These are phyloP conservation scores for Trichopoda pennipes DNA, from an alignment of 2,888 invertebrate species.

Conservation along the genomic window DNA sequence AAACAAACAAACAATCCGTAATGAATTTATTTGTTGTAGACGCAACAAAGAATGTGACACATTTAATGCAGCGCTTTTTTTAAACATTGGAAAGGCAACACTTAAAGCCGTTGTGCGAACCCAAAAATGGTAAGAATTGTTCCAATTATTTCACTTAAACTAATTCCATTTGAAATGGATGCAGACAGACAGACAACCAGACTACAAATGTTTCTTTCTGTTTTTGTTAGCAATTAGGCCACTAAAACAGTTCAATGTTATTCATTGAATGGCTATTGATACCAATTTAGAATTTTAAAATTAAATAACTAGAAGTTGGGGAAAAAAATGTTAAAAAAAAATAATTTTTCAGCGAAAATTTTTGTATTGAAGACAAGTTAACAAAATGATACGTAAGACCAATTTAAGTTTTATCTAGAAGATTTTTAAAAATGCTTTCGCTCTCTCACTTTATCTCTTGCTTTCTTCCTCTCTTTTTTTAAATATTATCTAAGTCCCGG, in stretches of 20 bases:
- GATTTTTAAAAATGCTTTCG: no score
- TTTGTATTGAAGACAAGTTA: no score
- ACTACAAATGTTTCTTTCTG: not conserved
- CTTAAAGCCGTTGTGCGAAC: conserved; percentile 18
- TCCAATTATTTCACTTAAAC: conserved; percentile 10
- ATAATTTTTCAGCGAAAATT: no score
- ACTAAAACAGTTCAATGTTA: not conserved
- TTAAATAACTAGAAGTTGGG: not conserved
- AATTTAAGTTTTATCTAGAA: no score
- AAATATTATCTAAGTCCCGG: no score
- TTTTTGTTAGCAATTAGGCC: conserved; percentile 22
- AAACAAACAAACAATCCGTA: conserved; percentile 4
- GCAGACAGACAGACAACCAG: not conserved
- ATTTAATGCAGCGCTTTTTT: conserved; percentile 34
- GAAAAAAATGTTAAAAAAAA: no score
- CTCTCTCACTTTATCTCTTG: no score
- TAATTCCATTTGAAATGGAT: conserved; percentile 1
- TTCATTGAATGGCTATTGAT: not conserved
- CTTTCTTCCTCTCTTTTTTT: no score
- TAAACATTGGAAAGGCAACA: conserved; percentile 1
- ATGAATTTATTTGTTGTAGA: conserved; percentile 14
- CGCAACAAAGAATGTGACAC: conserved; percentile 15
- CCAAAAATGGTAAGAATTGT: conserved; percentile 26
- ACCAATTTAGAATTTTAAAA: not conserved
- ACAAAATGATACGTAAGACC: no score